Conservation (phyloP, 2,113 vertebrate species). For the Cephalopholis sonnerati region DNA sequence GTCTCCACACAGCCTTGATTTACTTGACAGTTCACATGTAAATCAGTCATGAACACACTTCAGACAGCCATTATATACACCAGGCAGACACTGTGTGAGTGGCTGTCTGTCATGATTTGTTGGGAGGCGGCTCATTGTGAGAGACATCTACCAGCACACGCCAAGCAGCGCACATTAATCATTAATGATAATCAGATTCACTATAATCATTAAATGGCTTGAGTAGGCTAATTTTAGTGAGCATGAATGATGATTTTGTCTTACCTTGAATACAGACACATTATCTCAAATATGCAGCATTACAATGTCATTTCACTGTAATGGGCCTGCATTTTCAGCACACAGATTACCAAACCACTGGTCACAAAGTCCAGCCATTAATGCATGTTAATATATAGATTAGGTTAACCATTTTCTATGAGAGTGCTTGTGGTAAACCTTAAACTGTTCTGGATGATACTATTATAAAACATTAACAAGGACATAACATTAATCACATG, state of each 20-base stretch:
- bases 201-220: background rate
- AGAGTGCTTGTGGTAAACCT: background rate
- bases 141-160: background rate
- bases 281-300: background rate
- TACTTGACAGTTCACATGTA: background rate
- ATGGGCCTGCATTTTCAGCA: background rate
- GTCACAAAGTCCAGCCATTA: background rate
- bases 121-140: background rate
- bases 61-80: background rate
- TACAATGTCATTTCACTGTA: background rate
- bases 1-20: constrained; percentile 17
- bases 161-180: background rate
- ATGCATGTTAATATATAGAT: background rate
- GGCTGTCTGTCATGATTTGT: constrained; percentile 14
- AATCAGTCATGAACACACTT: constrained; percentile 11
- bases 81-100: background rate
- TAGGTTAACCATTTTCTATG: background rate
- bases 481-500: background rate
- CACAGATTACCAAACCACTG: background rate
- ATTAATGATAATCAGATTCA: constrained; percentile 3
- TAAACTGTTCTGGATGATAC: background rate
- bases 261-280: background rate
- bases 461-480: background rate
- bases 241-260: background rate
- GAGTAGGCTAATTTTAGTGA: background rate